Evolutionary conservation across 92 coral and sea anemone genomes (phyloP).

Genomic region (Parazoanthus swiftii): DNA sequence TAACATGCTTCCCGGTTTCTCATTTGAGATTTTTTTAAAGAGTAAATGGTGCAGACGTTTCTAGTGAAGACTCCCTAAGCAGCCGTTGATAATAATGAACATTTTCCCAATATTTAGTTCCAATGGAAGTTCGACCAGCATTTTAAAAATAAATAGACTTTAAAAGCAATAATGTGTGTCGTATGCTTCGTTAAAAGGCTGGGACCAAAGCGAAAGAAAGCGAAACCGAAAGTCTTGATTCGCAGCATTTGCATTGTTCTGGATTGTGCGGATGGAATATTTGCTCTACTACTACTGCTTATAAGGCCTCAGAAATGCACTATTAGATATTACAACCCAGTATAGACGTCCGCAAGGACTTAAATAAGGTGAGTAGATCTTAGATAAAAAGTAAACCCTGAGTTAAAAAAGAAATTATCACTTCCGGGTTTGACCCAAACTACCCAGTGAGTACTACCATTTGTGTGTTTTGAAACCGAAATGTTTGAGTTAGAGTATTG

Average conservation of each 20-base stretch:
- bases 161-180: too few species aligned
- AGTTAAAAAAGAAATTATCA: neutral
- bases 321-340: neutral
- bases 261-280: neutral
- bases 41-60: too few species aligned
- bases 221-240: neutral
- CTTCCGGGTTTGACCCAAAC: neutral
- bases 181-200: neutral
- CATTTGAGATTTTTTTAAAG: too few species aligned
- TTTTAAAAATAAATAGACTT: too few species aligned
- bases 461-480: neutral
- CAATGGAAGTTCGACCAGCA: too few species aligned
- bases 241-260: neutral
- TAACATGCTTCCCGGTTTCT: too few species aligned
- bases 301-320: neutral
- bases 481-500: neutral
- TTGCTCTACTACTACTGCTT: neutral
- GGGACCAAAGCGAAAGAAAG: neutral
- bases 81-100: too few species aligned
- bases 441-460: too few species aligned
- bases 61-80: too few species aligned
- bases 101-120: too few species aligned
- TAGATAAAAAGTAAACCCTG: neutral
- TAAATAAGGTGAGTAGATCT: constrained; percentile 2
- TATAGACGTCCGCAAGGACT: neutral